A percentile compares a stretch with the other conserved stretches of the same genome.
phyloP scores from a whole-genome alignment of 2,888 invertebrate genomes.

The Apomyelois bistriatella region DNA sequence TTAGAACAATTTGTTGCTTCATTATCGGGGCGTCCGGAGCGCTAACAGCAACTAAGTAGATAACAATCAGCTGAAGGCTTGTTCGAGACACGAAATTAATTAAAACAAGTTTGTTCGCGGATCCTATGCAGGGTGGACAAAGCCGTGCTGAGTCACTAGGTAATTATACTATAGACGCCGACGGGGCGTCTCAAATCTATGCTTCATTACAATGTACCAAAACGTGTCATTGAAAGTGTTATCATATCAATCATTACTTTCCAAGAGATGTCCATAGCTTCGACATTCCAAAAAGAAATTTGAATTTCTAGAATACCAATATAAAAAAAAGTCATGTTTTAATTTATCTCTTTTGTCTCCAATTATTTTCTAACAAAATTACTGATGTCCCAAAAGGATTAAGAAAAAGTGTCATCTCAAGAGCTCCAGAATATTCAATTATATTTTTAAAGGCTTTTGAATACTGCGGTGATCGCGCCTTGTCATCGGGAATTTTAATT shows the following conservation, averaged over 20 bases:
- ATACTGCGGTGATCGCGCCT: conserved; percentile 58
- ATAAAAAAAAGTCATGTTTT: no score
- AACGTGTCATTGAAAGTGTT: not conserved
- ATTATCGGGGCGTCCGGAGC: conserved; percentile 70
- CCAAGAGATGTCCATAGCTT: not conserved
- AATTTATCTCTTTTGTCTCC: no score
- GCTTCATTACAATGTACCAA: conserved; percentile 42
- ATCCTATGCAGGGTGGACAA: conserved; percentile 77
- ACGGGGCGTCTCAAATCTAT: conserved; percentile 63
- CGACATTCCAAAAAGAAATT: no score
- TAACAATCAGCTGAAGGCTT: conserved; percentile 78
- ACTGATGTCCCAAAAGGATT: conserved; percentile 31
- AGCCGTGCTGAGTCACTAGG: conserved; percentile 77
- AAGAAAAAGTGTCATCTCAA: conserved; percentile 35
- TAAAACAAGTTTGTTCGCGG: conserved; percentile 80
- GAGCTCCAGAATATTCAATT: conserved; percentile 34
- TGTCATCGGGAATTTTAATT: conserved; percentile 78
- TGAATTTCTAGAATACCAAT: no score
- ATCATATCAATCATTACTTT: not conserved
- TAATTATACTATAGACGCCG: conserved; percentile 70
- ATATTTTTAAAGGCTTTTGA: conserved; percentile 38
- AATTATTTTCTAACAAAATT: not conserved
- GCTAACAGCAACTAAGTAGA: conserved; percentile 78
- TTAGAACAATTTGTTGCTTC: conserved; percentile 70
- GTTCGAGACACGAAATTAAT: conserved; percentile 80